Evolutionary conservation across 23 tunicate species (phyloP), one percentile per base, ranked within the genome.

Genomic region (Oikopleura vanhoeffeni): DNA sequence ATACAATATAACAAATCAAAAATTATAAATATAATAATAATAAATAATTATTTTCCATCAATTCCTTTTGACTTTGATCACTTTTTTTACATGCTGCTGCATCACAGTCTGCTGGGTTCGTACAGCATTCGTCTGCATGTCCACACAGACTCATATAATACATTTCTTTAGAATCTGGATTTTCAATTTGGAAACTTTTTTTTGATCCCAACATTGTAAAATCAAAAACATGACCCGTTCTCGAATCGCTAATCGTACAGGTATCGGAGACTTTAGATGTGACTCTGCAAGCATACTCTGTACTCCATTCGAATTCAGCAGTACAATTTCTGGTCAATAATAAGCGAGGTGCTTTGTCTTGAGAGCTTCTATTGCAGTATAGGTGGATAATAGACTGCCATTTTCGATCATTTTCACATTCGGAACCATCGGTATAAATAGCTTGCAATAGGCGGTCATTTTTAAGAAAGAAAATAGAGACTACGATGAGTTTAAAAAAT

Each of bases 291-390:
- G 79, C 79, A 32, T 24, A 30, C 32, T 18, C 34, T 2, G 79
- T 71, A 71, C 34, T 13, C 79, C 79, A 71, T 71, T 71, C 79
- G 38, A 71, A 71, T 71, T 71, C 79, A 2, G 79, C 79, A 18
- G 27, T 30, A 30, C 79, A 71, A 2, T 33, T 18, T 13, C 4
- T 30, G 27, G 27, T 2, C 27, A 2, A 13, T 28, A 18, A 2
- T 2, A 71, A 30, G 27, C 79, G 79, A 28, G 79, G 79, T 3
- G 79, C 32, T 18, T 32, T 33, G 32, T 71, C 79, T 2, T 18
- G 79, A 2, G 79, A 71, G 34, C 2, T 2, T 28, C 36, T 18
- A 32, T 71, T 71, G 38, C 79, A 71, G 32, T 71, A 71, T 2
- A 71, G 27, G 32, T 13, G 38, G 32, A 71, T 18, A 18, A 18